Evolutionary conservation across 2,888 invertebrate species (phyloP).

Genomic region (Drosophila ezoana): DNA sequence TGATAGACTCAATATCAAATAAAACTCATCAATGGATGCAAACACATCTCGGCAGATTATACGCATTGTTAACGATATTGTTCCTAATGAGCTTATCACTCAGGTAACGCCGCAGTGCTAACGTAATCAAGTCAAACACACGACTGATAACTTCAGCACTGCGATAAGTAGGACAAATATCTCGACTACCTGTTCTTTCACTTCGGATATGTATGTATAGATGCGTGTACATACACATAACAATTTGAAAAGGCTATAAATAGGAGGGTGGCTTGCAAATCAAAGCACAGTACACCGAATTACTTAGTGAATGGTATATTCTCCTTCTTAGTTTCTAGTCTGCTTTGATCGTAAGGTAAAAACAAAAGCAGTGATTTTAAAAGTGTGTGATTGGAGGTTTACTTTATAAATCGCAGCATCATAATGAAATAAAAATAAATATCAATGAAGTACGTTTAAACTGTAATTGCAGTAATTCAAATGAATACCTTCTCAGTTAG

Average conservation of each 20-base stretch:
- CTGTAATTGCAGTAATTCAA: too few relatives aligned
- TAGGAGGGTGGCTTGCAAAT: constrained; percentile 16
- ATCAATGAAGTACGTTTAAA: too few relatives aligned
- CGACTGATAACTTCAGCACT: constrained; percentile 42
- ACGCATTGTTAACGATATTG: constrained; percentile 21
- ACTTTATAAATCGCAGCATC: too few relatives aligned
- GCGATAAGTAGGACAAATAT: constrained; percentile 63
- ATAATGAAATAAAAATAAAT: too few relatives aligned
- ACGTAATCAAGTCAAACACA: constrained; percentile 68
- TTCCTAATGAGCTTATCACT: constrained; percentile 48
- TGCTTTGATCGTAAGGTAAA: constrained; percentile 1
- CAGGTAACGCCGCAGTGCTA: constrained; percentile 66
- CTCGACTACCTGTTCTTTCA: constrained; percentile 34
- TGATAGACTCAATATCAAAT: background rate
- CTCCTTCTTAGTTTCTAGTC: background rate
- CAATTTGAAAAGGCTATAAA: constrained; percentile 36
- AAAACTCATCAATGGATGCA: constrained; percentile 24
- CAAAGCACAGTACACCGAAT: constrained; percentile 22
- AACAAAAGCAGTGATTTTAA: too few relatives aligned
- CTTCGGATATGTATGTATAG: constrained; percentile 13
- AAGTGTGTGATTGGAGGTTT: too few relatives aligned
- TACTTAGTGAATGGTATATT: constrained; percentile 5
- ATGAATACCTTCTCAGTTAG: too few relatives aligned
- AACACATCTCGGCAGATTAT: constrained; percentile 12
- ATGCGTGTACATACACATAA: constrained; percentile 8